phyloP scores from a whole-genome alignment of 2,113 vertebrate genomes.

The Nycticryphes semicollaris region DNA sequence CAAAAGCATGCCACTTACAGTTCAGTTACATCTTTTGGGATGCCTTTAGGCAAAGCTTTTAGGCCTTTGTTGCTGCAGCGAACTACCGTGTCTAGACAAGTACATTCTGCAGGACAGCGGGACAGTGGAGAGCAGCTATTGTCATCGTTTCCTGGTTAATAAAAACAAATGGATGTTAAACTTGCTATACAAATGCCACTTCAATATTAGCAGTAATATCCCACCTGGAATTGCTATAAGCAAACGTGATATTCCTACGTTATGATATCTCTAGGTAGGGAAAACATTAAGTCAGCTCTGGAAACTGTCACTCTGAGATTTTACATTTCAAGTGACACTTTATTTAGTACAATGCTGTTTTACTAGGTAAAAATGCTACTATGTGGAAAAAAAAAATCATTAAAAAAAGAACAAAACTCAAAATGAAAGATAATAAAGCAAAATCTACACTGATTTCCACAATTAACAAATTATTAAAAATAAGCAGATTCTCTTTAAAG shows the following conservation, averaged over 20 bases:
- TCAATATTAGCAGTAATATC: not conserved
- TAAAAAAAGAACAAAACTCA: not conserved
- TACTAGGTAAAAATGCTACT: not conserved
- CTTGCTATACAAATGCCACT: not conserved
- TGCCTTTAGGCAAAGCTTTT: conserved; percentile 88
- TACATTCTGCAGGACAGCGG: conserved; percentile 92
- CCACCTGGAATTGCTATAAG: not conserved
- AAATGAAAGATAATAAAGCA: not conserved
- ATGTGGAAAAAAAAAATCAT: not conserved
- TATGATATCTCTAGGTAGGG: not conserved
- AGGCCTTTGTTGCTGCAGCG: conserved; percentile 98
- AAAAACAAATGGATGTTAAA: conserved; percentile 7
- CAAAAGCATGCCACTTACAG: conserved; percentile 83
- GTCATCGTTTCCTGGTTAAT: conserved; percentile 88
- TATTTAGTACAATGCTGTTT: not conserved
- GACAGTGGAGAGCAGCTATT: conserved; percentile 93
- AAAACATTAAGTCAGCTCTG: not conserved
- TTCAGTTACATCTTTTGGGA: conserved; percentile 95
- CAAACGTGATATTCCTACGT: not conserved
- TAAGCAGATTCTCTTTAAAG: not conserved
- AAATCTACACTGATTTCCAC: not conserved
- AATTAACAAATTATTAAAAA: not conserved
- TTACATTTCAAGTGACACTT: not conserved
- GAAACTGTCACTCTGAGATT: not conserved
- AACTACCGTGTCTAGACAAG: conserved; percentile 97